Evolutionary conservation across 2,797 vertebrate species (phyloP).

Genomic region (Acipenser ruthenus): DNA sequence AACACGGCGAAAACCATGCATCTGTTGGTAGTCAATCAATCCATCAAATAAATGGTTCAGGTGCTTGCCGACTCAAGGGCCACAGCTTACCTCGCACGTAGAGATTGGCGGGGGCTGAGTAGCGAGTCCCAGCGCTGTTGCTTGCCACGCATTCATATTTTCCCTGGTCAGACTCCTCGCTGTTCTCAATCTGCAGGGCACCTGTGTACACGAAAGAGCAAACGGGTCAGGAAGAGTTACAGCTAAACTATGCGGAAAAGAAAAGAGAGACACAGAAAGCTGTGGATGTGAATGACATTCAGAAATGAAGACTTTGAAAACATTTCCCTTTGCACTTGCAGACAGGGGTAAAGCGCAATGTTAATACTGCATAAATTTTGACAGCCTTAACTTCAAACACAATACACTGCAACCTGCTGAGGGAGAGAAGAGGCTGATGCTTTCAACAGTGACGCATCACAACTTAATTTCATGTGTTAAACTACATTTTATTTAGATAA

Average conservation of each 20-base stretch:
- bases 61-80: neutral
- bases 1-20: slow-evolving; percentile 7
- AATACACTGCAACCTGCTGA: too few relatives aligned
- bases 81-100: slow-evolving; percentile 90
- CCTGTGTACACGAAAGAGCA: slow-evolving; percentile 59
- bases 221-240: slow-evolving; percentile 28
- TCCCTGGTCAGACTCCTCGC: slow-evolving; percentile 94
- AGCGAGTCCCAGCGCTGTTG: slow-evolving; percentile 91
- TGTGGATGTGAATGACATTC: neutral
- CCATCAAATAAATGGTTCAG: neutral
- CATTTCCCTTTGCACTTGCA: neutral
- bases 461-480: too few relatives aligned
- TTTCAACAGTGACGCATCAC: too few relatives aligned
- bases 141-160: slow-evolving; percentile 96
- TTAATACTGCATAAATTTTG: too few relatives aligned
- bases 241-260: neutral
- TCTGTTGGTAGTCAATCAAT: neutral
- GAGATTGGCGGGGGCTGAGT: slow-evolving; percentile 92
- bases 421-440: too few relatives aligned
- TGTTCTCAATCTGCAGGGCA: slow-evolving; percentile 94
- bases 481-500: too few relatives aligned
- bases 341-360: neutral
- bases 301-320: neutral
- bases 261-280: neutral
- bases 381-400: too few relatives aligned